These are phyloP conservation scores for Sinosuthora webbiana DNA, from an alignment of 2,113 vertebrate genomes.

Conservation along the genomic window DNA sequence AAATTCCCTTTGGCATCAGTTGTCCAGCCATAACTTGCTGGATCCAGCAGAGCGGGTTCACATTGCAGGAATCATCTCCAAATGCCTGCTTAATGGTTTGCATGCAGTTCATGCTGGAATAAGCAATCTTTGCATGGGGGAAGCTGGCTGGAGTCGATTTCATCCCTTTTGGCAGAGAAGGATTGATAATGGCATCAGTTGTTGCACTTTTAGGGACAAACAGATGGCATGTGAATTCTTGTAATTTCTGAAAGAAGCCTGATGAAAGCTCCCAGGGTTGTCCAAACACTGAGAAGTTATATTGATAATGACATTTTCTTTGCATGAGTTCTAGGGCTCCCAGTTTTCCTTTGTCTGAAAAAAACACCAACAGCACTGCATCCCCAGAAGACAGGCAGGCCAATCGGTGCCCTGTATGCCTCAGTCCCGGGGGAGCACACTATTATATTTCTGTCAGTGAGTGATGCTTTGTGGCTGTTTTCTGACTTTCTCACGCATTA, in stretches of 20 bases:
- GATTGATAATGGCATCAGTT: slow-evolving; percentile 55
- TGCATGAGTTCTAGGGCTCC: slow-evolving; percentile 46
- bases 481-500: slow-evolving; percentile 9
- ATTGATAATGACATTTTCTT: slow-evolving; percentile 57
- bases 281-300: slow-evolving; percentile 38
- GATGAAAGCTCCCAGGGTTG: slow-evolving; percentile 54
- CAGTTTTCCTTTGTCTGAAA: slow-evolving; percentile 42
- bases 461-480: slow-evolving; percentile 18
- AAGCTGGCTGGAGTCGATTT: slow-evolving; percentile 55
- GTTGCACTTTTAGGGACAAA: slow-evolving; percentile 66
- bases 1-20: slow-evolving; percentile 56
- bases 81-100: slow-evolving; percentile 50
- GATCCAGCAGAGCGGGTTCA: slow-evolving; percentile 41
- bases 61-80: slow-evolving; percentile 51
- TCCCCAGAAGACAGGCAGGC: slow-evolving; percentile 12
- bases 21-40: slow-evolving; percentile 50
- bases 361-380: not conserved
- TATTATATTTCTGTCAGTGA: slow-evolving; percentile 34
- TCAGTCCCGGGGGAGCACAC: not conserved
- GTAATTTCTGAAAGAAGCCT: slow-evolving; percentile 51
- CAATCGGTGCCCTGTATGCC: not conserved
- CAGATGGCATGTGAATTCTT: slow-evolving; percentile 65
- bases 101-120: slow-evolving; percentile 58
- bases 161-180: slow-evolving; percentile 51
- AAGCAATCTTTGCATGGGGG: slow-evolving; percentile 59